Conservation (phyloP, 1,140 invertebrate species). For the Penaeus indicus region DNA sequence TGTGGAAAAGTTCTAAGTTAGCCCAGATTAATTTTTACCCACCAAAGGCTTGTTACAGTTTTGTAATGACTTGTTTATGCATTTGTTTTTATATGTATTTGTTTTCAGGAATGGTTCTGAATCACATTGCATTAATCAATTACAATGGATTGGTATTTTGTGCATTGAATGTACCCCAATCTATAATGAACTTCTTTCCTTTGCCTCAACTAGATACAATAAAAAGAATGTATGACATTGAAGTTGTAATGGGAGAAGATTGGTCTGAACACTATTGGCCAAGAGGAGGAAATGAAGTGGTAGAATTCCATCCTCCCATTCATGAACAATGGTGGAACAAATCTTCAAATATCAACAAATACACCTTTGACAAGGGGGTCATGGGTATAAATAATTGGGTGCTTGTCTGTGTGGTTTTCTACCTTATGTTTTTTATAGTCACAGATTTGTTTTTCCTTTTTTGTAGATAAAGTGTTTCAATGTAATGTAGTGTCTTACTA, state of each 20-base stretch:
- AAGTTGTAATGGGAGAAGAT: background rate
- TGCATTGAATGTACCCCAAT: too few species aligned
- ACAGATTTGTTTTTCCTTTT: background rate
- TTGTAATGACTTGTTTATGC: too few species aligned
- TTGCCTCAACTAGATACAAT: background rate
- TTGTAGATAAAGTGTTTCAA: background rate
- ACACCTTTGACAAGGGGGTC: background rate
- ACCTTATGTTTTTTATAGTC: background rate
- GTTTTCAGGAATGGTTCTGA: too few species aligned
- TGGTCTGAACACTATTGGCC: conserved; percentile 33
- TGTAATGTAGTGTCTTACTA: too few species aligned
- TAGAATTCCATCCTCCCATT: background rate
- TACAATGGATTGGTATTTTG: too few species aligned
- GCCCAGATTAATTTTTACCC: too few species aligned
- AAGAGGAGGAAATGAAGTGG: conserved; percentile 34
- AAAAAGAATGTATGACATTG: conserved; percentile 19
- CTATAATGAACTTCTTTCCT: background rate
- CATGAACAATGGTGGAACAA: background rate
- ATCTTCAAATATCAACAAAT: background rate
- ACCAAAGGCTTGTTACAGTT: too few species aligned
- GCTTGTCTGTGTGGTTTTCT: background rate
- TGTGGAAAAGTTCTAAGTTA: too few species aligned
- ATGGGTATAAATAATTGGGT: conserved; percentile 6
- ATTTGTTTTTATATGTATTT: too few species aligned
- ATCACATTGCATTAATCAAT: too few species aligned